Conservation (phyloP, 1,140 invertebrate genomes). For the Bombus difficillimus region DNA sequence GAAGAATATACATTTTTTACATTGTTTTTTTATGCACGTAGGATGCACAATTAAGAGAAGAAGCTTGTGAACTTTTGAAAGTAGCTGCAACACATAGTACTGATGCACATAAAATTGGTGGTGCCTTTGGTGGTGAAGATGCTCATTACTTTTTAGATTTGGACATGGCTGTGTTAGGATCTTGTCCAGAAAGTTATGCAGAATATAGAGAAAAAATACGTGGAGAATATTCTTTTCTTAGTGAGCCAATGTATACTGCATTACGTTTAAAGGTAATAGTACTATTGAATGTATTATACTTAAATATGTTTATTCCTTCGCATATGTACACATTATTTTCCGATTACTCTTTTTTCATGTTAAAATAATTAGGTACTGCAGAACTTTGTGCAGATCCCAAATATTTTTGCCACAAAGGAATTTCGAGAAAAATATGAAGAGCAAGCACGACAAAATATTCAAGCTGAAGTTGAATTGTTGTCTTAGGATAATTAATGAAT, state of each 20-base stretch:
- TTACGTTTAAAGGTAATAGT: constrained; percentile 83
- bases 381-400: constrained; percentile 86
- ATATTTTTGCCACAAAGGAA: constrained; percentile 86
- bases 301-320: constrained; percentile 16
- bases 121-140: constrained; percentile 84
- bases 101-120: constrained; percentile 84
- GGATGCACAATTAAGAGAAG: constrained; percentile 79
- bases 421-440: constrained; percentile 85
- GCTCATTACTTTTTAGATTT: constrained; percentile 86
- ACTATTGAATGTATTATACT: constrained; percentile 2
- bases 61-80: constrained; percentile 83
- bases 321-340: background rate
- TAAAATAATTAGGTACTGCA: constrained; percentile 82
- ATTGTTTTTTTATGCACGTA: constrained; percentile 44
- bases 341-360: background rate
- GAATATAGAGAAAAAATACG: constrained; percentile 83
- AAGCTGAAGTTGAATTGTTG: constrained; percentile 83
- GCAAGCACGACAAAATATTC: constrained; percentile 85
- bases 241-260: constrained; percentile 83
- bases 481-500: constrained; percentile 68
- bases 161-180: constrained; percentile 85
- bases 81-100: constrained; percentile 84
- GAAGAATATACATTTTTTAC: background rate
- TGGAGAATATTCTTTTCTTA: constrained; percentile 84
- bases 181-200: constrained; percentile 81